These are phyloP conservation scores for Rhincodon typus DNA, from an alignment of 2,797 vertebrate genomes.

Conservation along the genomic window DNA sequence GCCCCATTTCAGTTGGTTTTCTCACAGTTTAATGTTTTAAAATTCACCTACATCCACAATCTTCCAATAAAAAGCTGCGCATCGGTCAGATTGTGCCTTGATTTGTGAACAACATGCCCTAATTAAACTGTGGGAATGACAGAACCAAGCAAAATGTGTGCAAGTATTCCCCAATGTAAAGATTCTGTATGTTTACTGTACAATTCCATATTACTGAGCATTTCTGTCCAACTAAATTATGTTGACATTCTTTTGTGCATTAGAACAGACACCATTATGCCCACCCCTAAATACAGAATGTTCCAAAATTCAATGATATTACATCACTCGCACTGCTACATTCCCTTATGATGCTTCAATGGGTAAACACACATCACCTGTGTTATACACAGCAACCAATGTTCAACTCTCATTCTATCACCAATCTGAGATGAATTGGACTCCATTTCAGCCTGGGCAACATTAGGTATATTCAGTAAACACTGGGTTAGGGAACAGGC, in stretches of 20 bases:
- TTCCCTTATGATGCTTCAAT: neutral
- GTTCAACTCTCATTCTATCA: neutral
- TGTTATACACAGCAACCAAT: too few relatives aligned
- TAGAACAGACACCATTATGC: neutral
- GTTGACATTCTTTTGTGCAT: neutral
- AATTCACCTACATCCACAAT: neutral
- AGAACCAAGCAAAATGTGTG: neutral
- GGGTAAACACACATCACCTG: neutral
- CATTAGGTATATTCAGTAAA: neutral
- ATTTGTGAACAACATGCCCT: neutral
- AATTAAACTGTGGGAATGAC: neutral
- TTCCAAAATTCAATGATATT: neutral
- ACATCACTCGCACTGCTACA: neutral
- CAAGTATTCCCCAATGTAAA: neutral
- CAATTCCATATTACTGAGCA: neutral
- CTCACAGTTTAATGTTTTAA: neutral
- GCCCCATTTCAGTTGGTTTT: too few relatives aligned
- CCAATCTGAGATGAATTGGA: neutral
- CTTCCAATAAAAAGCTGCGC: neutral
- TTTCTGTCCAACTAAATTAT: neutral
- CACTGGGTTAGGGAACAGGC: neutral
- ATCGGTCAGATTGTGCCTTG: too few relatives aligned
- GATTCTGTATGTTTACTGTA: neutral
- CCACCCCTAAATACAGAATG: neutral
- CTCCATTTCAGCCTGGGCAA: neutral